A percentile compares a stretch with the other conserved stretches of the same genome.
phyloP scores from a whole-genome alignment of 2,113 vertebrate genomes.

The Todiramphus chloris region DNA sequence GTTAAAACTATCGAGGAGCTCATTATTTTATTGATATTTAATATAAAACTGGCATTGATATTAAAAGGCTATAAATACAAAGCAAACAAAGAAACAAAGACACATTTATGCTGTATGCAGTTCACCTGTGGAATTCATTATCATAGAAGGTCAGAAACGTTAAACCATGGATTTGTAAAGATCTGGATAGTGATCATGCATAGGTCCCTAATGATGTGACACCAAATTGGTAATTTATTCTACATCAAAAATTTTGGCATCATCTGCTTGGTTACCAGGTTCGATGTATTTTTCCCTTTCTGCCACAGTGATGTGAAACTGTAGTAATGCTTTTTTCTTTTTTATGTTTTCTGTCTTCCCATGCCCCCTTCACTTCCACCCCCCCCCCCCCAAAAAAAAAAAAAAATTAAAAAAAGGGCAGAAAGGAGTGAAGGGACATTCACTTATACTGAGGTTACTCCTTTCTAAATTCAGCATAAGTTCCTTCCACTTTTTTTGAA shows the following conservation, averaged over 20 bases:
- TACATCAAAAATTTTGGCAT: background rate
- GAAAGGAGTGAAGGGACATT: background rate
- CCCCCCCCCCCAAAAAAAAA: fast-evolving
- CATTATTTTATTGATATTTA: background rate
- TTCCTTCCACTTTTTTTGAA: background rate
- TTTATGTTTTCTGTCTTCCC: background rate
- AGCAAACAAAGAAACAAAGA: background rate
- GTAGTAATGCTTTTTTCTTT: background rate
- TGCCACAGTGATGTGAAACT: background rate
- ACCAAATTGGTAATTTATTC: background rate
- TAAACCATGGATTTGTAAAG: slow-evolving; percentile 30
- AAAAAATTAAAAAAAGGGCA: background rate
- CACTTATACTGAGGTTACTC: background rate
- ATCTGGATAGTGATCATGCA: background rate
- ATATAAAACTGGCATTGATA: background rate
- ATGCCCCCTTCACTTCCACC: background rate
- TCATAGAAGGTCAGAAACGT: background rate
- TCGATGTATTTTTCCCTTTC: background rate
- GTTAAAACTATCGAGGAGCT: background rate
- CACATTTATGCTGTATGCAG: background rate
- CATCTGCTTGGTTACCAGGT: background rate
- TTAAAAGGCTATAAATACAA: background rate
- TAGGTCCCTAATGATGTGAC: background rate
- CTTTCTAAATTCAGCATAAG: background rate
- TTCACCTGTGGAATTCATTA: slow-evolving; percentile 23